These are phyloP conservation scores for Sycophila sp. DNA, from an alignment of 1,140 invertebrate species.

Conservation along the genomic window DNA sequence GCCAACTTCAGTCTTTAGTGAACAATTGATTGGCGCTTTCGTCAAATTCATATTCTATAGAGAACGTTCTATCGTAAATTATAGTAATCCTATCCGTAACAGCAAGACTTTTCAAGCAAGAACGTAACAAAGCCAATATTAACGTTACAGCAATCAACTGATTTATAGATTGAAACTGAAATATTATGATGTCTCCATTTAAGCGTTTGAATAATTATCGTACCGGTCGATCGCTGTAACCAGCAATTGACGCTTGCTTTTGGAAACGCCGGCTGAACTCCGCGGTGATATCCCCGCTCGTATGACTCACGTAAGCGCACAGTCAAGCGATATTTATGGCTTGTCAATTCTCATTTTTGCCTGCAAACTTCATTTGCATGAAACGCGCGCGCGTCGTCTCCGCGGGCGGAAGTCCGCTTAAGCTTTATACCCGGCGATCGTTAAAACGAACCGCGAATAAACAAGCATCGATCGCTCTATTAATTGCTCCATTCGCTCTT, in stretches of 20 bases:
- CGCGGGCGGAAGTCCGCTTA: slow-evolving; percentile 30
- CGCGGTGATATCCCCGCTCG: not conserved
- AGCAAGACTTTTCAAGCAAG: too few species aligned
- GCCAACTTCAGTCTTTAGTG: too few species aligned
- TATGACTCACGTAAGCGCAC: slow-evolving; percentile 16
- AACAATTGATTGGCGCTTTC: too few species aligned
- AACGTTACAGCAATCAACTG: too few species aligned
- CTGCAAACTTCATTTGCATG: slow-evolving; percentile 13
- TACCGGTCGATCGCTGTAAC: slow-evolving; percentile 17
- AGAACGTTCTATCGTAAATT: too few species aligned
- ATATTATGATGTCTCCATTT: slow-evolving; percentile 34
- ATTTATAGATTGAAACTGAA: too few species aligned
- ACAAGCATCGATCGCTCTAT: slow-evolving; percentile 9
- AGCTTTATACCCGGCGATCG: slow-evolving; percentile 6
- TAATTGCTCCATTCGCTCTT: slow-evolving; percentile 16
- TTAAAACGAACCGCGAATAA: slow-evolving; percentile 4
- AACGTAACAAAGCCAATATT: too few species aligned
- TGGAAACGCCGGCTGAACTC: not conserved
- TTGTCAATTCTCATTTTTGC: slow-evolving; percentile 36
- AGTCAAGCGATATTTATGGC: slow-evolving; percentile 24
- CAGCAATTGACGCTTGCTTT: slow-evolving; percentile 27
- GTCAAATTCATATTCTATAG: too few species aligned
- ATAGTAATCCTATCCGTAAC: too few species aligned
- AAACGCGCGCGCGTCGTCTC: slow-evolving; percentile 11
- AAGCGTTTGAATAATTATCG: slow-evolving; percentile 31